These are phyloP conservation scores for Erebia palarica DNA, from an alignment of 2,888 invertebrate genomes.

Conservation along the genomic window DNA sequence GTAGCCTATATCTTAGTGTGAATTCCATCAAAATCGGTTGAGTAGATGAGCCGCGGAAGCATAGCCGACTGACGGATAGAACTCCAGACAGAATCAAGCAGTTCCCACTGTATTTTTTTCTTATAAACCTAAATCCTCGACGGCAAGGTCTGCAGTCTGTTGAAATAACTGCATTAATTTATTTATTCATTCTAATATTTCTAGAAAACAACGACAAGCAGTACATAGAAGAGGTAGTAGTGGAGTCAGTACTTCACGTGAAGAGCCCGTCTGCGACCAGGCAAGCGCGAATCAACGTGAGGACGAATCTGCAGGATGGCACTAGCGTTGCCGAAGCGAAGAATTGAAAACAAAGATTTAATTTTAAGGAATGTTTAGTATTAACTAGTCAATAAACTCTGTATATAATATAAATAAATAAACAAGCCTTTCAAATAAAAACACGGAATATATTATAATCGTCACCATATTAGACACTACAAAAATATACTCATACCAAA, in stretches of 20 bases:
- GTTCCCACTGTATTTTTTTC: too few species aligned
- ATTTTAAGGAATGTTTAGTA: background rate
- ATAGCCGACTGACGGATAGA: too few species aligned
- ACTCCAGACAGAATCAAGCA: too few species aligned
- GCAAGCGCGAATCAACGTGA: constrained; percentile 63
- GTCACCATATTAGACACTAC: too few species aligned
- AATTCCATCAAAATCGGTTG: too few species aligned
- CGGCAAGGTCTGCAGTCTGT: too few species aligned
- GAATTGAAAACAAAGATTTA: constrained; percentile 32
- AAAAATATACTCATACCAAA: too few species aligned
- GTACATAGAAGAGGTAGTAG: constrained; percentile 75
- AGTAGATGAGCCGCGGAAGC: too few species aligned
- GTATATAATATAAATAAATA: constrained; percentile 8
- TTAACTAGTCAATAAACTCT: constrained; percentile 23
- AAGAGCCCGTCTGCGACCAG: constrained; percentile 56
- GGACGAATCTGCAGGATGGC: constrained; percentile 63
- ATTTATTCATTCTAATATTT: constrained; percentile 39
- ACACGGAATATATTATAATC: background rate
- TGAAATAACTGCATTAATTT: too few species aligned
- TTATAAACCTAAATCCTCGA: too few species aligned
- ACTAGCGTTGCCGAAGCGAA: constrained; percentile 62
- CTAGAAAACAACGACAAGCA: constrained; percentile 62
- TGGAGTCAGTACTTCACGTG: constrained; percentile 71
- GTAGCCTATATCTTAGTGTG: too few species aligned
- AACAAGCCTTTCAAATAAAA: constrained; percentile 5